Base-by-base conservation (phyloP, 2,888 invertebrate species). In the Caenorhabditis sp. region DNA sequence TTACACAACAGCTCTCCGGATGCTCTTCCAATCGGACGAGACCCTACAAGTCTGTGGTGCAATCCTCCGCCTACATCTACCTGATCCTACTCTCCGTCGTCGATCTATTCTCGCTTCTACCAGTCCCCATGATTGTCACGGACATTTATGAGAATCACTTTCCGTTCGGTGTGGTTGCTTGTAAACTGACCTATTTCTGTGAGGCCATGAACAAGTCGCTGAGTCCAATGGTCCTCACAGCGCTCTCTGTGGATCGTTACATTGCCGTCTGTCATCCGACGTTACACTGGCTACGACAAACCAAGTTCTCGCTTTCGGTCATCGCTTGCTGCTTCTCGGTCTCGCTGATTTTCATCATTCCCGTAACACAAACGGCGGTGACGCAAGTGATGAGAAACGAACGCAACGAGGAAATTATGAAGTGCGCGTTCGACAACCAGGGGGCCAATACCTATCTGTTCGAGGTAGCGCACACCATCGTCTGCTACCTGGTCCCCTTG, bases 161-260 rank as follows among this genome's bases (percentile, higher is more conserved):
- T 26, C 82, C 81, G 15, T 87, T 87, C 61, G 85, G 86, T 9
- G 30, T 73, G 7, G 56, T 41, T 8, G 61, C 83, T 11, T 87
- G 87, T 71, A 84, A 84, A 22, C 45, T 87, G 43, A 48, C 83
- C 22, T 83, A 70, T 68, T 72, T 83, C n/a, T 86, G 86, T 58
- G 88, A 88, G 55, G 85, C 81, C 5, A 82, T 80, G 58, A 88
- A 88, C 81, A 88, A 88, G 70, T 81, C 85, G 11, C 78, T 88
- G 15, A 83, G 83, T 26, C 87, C 88, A 17, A 74, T 86, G 74
- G 77, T 88, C 8, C 78, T 88, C 22, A 86, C 87, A 8, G 87
- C 86, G 7, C 76, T 88, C 8, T 84, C 84, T 26, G 76, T 86
- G 22, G 88, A 88, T 66, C 76, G 82, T 1, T 82, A 80, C 43